Conservation (phyloP, 2,113 vertebrate species). For the Atherinomorus stipes region DNA sequence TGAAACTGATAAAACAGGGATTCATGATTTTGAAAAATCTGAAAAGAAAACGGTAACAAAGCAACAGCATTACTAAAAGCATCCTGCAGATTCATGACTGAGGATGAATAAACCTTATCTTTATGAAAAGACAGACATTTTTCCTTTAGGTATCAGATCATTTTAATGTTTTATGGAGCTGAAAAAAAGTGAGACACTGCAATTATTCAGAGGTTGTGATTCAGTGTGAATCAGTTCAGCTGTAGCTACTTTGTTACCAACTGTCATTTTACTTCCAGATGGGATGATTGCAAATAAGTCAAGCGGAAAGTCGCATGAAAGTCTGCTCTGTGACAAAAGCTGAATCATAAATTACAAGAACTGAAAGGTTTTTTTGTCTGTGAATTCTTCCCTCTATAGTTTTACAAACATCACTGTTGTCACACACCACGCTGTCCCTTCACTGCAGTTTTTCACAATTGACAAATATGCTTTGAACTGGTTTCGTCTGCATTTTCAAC, state of each 20-base stretch:
- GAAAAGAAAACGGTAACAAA: slow-evolving; percentile 8
- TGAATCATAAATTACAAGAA: background rate
- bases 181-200: slow-evolving; percentile 11
- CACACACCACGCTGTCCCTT: no score
- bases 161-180: slow-evolving; percentile 24
- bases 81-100: background rate
- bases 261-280: slow-evolving; percentile 31
- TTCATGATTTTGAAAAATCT: slow-evolving; percentile 10
- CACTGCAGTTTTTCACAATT: no score
- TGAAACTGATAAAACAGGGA: background rate
- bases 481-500: no score
- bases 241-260: slow-evolving; percentile 38
- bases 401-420: no score
- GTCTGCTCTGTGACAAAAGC: background rate
- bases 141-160: background rate
- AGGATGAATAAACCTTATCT: background rate
- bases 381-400: no score
- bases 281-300: slow-evolving; percentile 24
- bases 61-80: background rate
- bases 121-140: slow-evolving; percentile 28
- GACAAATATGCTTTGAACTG: no score
- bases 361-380: no score
- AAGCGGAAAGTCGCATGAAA: slow-evolving; percentile 25
- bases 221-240: slow-evolving; percentile 18
- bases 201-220: slow-evolving; percentile 41